These are phyloP conservation scores for Lasioglossum oenotherae DNA, from an alignment of 2,888 invertebrate species.

Conservation along the genomic window DNA sequence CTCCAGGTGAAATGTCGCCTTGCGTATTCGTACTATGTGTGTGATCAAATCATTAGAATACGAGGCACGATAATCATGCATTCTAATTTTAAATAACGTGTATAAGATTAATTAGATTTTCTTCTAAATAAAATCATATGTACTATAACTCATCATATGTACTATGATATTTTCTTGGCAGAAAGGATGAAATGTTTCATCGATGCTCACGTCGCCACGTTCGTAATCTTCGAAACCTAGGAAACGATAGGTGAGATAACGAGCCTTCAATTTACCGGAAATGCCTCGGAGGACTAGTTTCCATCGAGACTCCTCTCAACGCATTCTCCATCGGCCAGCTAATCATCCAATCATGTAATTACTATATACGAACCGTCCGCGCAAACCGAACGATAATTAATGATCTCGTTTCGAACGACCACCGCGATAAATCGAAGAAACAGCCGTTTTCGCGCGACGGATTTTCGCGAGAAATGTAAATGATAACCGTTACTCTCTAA, in stretches of 20 bases:
- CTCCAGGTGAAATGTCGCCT: not conserved
- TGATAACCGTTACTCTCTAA: constrained; percentile 49
- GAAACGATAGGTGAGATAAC: constrained; percentile 17
- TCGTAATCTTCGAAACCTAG: constrained; percentile 31
- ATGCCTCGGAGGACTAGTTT: constrained; percentile 46
- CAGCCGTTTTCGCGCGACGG: constrained; percentile 31
- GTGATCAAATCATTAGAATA: not conserved
- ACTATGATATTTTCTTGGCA: not conserved
- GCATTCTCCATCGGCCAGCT: constrained; percentile 50
- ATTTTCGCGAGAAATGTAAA: constrained; percentile 54
- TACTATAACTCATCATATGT: too few species aligned
- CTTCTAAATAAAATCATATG: not conserved
- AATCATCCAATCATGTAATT: constrained; percentile 79
- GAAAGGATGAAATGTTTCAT: not conserved
- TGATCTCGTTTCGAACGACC: constrained; percentile 56
- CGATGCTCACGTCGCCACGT: too few species aligned
- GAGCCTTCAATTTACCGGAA: constrained; percentile 34
- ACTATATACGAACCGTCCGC: constrained; percentile 56
- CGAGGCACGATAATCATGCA: not conserved
- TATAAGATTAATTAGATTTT: not conserved
- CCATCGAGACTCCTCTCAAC: constrained; percentile 40
- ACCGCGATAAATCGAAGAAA: constrained; percentile 43
- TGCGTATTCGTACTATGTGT: not conserved
- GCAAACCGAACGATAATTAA: constrained; percentile 75
- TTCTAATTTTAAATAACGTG: not conserved